These are phyloP conservation scores for Gouania willdenowi DNA, from an alignment of 2,797 vertebrate genomes.

Conservation along the genomic window DNA sequence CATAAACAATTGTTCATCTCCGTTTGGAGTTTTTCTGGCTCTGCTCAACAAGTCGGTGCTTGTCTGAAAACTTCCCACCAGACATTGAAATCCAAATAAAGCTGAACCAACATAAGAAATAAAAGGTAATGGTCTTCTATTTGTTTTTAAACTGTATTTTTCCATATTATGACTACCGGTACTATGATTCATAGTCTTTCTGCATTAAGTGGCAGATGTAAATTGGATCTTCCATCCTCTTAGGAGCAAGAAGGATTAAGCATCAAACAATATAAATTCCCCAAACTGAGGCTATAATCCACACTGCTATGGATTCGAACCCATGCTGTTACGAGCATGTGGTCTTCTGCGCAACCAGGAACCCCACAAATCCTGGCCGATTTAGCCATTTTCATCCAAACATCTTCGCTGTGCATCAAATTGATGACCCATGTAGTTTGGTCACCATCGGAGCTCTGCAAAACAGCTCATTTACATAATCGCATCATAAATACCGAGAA, in stretches of 20 bases:
- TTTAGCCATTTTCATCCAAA: conserved; percentile 64
- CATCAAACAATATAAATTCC: conserved; percentile 64
- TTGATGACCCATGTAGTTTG: conserved; percentile 94
- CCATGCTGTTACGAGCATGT: conserved; percentile 62
- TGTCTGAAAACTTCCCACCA: conserved; percentile 20
- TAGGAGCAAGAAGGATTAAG: conserved; percentile 67
- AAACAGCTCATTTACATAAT: conserved; percentile 96
- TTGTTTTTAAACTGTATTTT: conserved; percentile 10
- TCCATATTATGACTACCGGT: no score
- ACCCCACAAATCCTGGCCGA: conserved; percentile 65
- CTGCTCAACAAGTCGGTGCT: conserved; percentile 41
- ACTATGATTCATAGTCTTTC: conserved; percentile 51
- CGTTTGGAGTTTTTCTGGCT: conserved; percentile 12
- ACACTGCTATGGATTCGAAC: conserved; percentile 59
- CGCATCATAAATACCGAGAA: conserved; percentile 98
- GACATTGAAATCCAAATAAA: conserved; percentile 11
- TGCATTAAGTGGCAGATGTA: conserved; percentile 63
- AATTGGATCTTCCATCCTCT: conserved; percentile 69
- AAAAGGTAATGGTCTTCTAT: no score
- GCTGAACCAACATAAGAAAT: conserved; percentile 8
- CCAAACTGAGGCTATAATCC: conserved; percentile 59
- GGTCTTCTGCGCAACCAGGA: conserved; percentile 53
- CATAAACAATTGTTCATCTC: conserved; percentile 22
- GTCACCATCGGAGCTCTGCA: conserved; percentile 88
- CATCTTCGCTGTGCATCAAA: conserved; percentile 57